A percentile compares a stretch with the other conserved stretches of the same genome.
Conservation (phyloP, 2,797 vertebrate genomes). For the Streptopelia turtur region DNA sequence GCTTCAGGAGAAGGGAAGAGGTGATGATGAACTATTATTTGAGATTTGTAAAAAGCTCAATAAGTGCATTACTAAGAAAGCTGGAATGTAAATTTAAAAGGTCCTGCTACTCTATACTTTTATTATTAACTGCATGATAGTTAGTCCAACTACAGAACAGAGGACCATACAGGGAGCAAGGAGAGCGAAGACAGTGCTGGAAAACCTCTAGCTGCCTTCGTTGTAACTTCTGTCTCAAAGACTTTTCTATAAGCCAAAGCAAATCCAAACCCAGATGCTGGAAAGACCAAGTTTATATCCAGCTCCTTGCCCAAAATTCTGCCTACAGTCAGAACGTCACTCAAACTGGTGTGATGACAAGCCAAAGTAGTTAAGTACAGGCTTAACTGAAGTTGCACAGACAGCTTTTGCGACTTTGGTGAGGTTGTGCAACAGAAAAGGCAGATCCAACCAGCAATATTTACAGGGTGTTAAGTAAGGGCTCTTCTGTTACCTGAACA, state of each 20-base stretch:
- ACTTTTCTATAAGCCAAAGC: neutral
- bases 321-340: neutral
- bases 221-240: neutral
- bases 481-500: neutral
- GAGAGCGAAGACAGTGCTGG: neutral
- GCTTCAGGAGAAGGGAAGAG: neutral
- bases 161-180: neutral
- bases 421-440: neutral
- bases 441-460: neutral
- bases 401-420: neutral
- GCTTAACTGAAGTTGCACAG: neutral
- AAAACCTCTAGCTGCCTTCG: neutral
- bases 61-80: neutral
- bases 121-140: neutral
- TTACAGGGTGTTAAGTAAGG: neutral
- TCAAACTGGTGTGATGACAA: neutral
- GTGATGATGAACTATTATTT: neutral
- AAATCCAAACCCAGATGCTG: neutral
- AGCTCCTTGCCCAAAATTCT: neutral
- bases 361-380: neutral
- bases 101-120: neutral
- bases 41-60: neutral
- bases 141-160: neutral
- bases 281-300: neutral
- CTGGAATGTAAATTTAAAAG: neutral